A percentile compares a stretch with the other conserved stretches of the same genome.
These are phyloP conservation scores for Cheilosia variabilis DNA, from an alignment of 2,888 invertebrate genomes.

Conservation along the genomic window DNA sequence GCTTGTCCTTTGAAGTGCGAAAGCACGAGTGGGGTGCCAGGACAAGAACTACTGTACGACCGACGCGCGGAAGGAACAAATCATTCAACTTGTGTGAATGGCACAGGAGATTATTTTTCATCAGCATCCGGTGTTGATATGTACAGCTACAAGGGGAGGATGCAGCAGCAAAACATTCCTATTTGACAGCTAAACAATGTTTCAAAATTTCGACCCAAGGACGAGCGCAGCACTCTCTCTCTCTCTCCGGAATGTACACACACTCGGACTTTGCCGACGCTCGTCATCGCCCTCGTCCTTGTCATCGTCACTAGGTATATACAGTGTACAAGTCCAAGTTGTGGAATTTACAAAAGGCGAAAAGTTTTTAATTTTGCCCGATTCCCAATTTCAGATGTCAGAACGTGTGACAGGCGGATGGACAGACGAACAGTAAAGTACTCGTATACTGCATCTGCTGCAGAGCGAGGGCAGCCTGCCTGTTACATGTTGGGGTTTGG, in stretches of 20 bases:
- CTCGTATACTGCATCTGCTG: conserved; percentile 35
- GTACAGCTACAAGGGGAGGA: conserved; percentile 13
- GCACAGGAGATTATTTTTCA: conserved; percentile 74
- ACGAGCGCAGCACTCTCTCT: conserved; percentile 28
- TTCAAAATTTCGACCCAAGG: conserved; percentile 76
- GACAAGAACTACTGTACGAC: conserved; percentile 2
- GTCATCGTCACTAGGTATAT: not conserved
- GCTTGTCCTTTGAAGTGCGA: not conserved
- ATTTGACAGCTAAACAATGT: conserved; percentile 78
- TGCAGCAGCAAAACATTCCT: conserved; percentile 76
- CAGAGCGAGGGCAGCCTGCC: not conserved
- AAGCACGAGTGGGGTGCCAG: conserved; percentile 19
- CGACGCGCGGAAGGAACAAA: conserved; percentile 70
- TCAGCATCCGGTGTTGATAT: conserved; percentile 75
- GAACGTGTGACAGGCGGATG: conserved; percentile 76
- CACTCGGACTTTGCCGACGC: conserved; percentile 14
- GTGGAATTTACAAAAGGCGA: conserved; percentile 75
- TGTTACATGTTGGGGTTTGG: conserved; percentile 5
- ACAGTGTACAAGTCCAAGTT: conserved; percentile 56
- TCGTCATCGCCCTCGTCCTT: conserved; percentile 23
- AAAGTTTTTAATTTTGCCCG: conserved; percentile 78
- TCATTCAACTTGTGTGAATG: conserved; percentile 73
- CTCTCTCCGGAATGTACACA: conserved; percentile 14
- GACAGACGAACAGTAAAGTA: conserved; percentile 71
- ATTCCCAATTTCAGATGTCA: conserved; percentile 78